Evolutionary conservation across 2,888 invertebrate genomes (phyloP), one percentile per base, ranked within the genome.

Genomic region (Xiphydria camelus): DNA sequence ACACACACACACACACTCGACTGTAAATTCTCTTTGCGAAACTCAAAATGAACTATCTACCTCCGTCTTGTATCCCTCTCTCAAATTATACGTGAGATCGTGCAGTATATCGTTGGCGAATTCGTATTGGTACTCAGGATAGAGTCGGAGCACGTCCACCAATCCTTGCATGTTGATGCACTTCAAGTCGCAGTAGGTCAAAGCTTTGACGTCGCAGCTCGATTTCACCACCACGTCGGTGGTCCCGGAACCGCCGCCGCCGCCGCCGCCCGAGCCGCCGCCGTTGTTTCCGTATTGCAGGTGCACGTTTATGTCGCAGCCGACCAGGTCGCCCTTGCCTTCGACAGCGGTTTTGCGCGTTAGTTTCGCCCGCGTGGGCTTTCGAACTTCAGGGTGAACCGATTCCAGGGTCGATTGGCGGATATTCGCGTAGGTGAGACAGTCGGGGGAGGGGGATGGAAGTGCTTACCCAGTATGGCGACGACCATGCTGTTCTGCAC

Each of bases 401-500:
- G n/a, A n/a, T n/a, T n/a, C n/a, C n/a, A n/a, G n/a, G n/a, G n/a
- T n/a, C n/a, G n/a, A n/a, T n/a, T n/a, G n/a, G n/a, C n/a, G n/a
- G n/a, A n/a, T n/a, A n/a, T n/a, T n/a, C n/a, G n/a, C n/a, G n/a
- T n/a, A n/a, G n/a, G n/a, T n/a, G n/a, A n/a, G n/a, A n/a, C n/a
- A n/a, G n/a, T n/a, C n/a, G n/a, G n/a, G n/a, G n/a, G n/a, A n/a
- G n/a, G n/a, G n/a, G n/a, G n/a, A n/a, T 17, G 5, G 19, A 17
- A 7, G 17, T 23, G 9, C 84, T 83, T 78, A 95, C 96, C 96
- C 57, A 96, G 80, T 65, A 97, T 96, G 46, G 96, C 96, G 14
- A 96, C 95, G 40, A 96, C 96, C 93, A 95, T 95, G 53, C 89
- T 90, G 66, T 94, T 89, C 75, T 95, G 94, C 66, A 96, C 89